Base-by-base conservation (phyloP, 1,140 invertebrate species). In the Drosophila miranda region DNA sequence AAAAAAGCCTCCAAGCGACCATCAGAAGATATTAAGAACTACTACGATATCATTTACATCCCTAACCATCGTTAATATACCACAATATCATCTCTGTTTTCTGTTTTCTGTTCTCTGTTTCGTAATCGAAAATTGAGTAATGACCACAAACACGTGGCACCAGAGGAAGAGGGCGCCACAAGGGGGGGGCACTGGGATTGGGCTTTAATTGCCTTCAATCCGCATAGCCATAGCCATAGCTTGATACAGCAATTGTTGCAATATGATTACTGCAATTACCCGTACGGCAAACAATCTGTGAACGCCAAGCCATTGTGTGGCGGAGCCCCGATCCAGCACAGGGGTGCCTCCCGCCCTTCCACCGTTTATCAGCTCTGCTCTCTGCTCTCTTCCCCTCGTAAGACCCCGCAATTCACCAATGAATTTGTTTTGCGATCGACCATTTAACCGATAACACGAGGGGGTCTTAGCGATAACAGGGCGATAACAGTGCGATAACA, bases 221-320 rank as follows among this genome's bases (percentile, higher is more conserved):
- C 14, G 42, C n/a, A 14, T 30, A 38, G 34, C 23, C 23, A 26
- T 0, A 26, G 23, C 5, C 23, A 26, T 5, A 38, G 11, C 23
- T 41, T 42, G 41, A 44, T 41, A 42, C 43, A 26, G 34, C 19
- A 23, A 26, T 57, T 74, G 50, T 43, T 43, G 43, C 34, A 53
- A 74, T 66, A 43, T 28, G 52, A 74, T 56, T 64, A 63, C 46
- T 50, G 42, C 42, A 73, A 62, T 72, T 63, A 56, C 28, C 11
- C 34, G 11, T n/a, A 14, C 13, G 28, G 54, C 21, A 7, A 58
- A 30, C 58, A 14, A 38, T 21, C 23, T 51, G 21, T 43, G n/a
- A 49, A 64, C 21, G 16, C 7, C 41, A 69, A 69, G 14, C 64
- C 45, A 28, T 66, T 64, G 45, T 19, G 21, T 6, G 16, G 8